Evolutionary conservation across 2,113 vertebrate genomes (phyloP).

Genomic region (Nerophis ophidion): DNA sequence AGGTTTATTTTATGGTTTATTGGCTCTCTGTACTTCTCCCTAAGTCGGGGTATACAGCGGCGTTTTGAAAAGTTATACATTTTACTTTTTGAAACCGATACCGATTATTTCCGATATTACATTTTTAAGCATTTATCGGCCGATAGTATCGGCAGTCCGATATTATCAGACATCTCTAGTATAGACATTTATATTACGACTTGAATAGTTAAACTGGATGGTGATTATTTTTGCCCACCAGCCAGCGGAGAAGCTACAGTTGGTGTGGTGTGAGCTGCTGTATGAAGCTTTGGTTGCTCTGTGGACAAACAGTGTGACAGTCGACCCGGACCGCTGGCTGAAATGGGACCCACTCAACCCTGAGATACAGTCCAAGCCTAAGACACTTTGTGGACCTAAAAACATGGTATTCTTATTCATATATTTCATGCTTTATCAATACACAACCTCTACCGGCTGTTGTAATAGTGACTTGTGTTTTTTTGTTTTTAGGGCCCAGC

Average conservation of each 20-base stretch:
- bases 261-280: slow-evolving; percentile 82
- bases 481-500: slow-evolving; percentile 78
- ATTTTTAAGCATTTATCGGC: too few relatives aligned
- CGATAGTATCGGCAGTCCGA: too few relatives aligned
- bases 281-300: slow-evolving; percentile 75
- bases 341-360: slow-evolving; percentile 74
- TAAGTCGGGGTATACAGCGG: too few relatives aligned
- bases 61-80: too few relatives aligned
- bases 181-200: not conserved
- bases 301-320: slow-evolving; percentile 84
- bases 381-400: slow-evolving; percentile 41
- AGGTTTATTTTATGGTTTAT: too few relatives aligned
- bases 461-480: not conserved
- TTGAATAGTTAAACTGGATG: not conserved
- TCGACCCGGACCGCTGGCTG: slow-evolving; percentile 84
- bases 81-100: too few relatives aligned
- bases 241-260: slow-evolving; percentile 73
- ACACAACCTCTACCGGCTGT: not conserved
- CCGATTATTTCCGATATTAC: too few relatives aligned
- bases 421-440: not conserved
- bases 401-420: slow-evolving; percentile 42
- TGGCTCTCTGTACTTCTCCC: too few relatives aligned
- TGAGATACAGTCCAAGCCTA: slow-evolving; percentile 27
- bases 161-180: too few relatives aligned
- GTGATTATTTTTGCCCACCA: slow-evolving; percentile 33